Evolutionary conservation across 2,797 vertebrate species (phyloP).

Genomic region (Helarctos malayanus): DNA sequence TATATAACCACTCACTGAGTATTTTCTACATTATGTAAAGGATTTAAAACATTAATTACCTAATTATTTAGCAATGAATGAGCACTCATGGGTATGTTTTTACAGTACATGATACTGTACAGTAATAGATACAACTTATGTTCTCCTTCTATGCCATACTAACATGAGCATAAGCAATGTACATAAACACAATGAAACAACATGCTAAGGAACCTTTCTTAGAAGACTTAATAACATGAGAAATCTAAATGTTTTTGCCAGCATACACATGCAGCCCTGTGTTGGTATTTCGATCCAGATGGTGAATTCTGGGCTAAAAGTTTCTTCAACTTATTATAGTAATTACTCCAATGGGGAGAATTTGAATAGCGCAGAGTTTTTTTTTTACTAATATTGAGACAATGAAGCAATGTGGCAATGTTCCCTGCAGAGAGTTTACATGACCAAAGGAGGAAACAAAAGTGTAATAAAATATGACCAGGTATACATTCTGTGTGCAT

Average conservation of each 20-base stretch:
- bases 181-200: background rate
- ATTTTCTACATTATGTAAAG: background rate
- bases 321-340: background rate
- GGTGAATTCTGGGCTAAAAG: constrained; percentile 13
- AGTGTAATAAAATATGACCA: background rate
- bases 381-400: background rate
- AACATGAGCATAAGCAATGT: background rate
- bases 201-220: constrained; percentile 26
- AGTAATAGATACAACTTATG: background rate
- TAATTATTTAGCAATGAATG: constrained; percentile 8
- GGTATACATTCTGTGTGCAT: background rate
- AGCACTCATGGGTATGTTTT: background rate
- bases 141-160: constrained; percentile 6
- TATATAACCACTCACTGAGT: background rate
- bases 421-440: background rate
- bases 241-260: background rate
- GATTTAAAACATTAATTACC: background rate
- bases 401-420: background rate
- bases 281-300: background rate
- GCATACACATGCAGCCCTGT: background rate
- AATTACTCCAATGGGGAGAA: background rate
- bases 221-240: background rate
- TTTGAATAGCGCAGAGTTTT: background rate
- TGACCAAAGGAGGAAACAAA: background rate
- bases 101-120: background rate